Base-by-base conservation (phyloP, 2,113 vertebrate genomes). In the Chiloscyllium plagiosum region DNA sequence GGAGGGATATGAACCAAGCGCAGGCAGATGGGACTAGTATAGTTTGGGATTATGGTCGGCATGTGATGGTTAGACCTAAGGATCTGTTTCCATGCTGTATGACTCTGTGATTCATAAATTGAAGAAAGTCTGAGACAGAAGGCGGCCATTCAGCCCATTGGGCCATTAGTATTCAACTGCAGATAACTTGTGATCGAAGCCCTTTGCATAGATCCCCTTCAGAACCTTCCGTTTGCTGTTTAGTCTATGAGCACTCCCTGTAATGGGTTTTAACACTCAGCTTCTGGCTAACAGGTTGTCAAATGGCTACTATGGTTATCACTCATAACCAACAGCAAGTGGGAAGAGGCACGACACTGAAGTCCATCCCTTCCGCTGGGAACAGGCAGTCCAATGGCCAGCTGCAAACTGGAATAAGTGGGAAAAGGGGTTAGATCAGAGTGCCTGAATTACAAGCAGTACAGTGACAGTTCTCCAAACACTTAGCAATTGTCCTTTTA, bases 381-480 rank as follows among this genome's bases (percentile, higher is more conserved):
- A 70, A 12, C 68, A 94, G 37, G 66, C 68, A 50, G 93, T 69
- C 69, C 69, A 17, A 95, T 29, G 10, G 66, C 42, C 66, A 72
- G 47, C 94, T 95, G 94, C 72, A 72, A 95, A 72, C 94, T 95
- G 94, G 94, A 50, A 95, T 47, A 93, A 66, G 37, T 66, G 56
- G 90, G 69, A 95, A 37, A 95, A 94, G 26, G 69, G 68, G 68
- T 95, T 95, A 72, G 94, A 94, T 69, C 65, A 47, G 68, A 42
- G 0, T 3, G 4, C 47, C 26, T 15, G 24, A 65, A 42, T 68
- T 7, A 37, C 89, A 65, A 17, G 20, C 56, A 37, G 56, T 65
- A 15, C 33, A 66, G 89, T 20, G 19, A 15, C 17, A 66, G 89
- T 66, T 76, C 17, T 37, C 17, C 80, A 42, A 83, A 83, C n/a